Percentiles rank a stretch among this genome's conserved stretches.
These are phyloP conservation scores for Apodemus speciosus DNA, from an alignment of 2,113 vertebrate genomes.

Conservation along the genomic window DNA sequence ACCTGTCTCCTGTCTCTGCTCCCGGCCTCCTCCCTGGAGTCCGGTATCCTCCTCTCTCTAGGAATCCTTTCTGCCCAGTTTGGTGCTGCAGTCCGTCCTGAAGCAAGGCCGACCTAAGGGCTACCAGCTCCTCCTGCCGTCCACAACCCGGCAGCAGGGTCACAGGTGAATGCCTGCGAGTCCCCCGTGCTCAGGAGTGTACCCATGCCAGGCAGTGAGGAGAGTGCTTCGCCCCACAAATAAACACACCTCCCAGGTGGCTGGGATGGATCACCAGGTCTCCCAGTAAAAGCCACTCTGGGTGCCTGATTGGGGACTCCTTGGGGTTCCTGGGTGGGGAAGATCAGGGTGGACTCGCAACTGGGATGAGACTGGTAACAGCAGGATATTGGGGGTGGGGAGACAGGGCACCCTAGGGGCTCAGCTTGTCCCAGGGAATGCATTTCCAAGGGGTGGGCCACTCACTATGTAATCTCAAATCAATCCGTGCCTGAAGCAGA, in stretches of 20 bases:
- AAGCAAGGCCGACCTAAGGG: background rate
- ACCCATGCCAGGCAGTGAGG: background rate
- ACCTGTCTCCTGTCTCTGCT: background rate
- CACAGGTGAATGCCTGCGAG: background rate
- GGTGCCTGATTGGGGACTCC: background rate
- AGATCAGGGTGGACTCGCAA: background rate
- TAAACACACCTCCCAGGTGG: slow-evolving; percentile 52
- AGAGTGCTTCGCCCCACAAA: background rate
- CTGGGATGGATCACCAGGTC: background rate
- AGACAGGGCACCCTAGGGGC: background rate
- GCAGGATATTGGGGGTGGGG: background rate
- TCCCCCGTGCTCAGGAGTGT: background rate
- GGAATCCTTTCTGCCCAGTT: slow-evolving; percentile 60
- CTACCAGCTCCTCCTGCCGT: slow-evolving; percentile 30
- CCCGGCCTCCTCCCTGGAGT: background rate
- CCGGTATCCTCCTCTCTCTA: background rate
- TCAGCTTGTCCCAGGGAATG: background rate
- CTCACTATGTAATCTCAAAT: background rate
- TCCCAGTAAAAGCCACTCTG: background rate
- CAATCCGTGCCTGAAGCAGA: background rate
- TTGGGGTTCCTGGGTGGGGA: background rate
- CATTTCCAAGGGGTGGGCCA: background rate
- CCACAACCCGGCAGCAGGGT: rapidly evolving
- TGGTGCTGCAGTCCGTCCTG: slow-evolving; percentile 18
- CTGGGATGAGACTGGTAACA: background rate